Base-by-base conservation (phyloP, 2,113 vertebrate genomes). In the Channa maculata region DNA sequence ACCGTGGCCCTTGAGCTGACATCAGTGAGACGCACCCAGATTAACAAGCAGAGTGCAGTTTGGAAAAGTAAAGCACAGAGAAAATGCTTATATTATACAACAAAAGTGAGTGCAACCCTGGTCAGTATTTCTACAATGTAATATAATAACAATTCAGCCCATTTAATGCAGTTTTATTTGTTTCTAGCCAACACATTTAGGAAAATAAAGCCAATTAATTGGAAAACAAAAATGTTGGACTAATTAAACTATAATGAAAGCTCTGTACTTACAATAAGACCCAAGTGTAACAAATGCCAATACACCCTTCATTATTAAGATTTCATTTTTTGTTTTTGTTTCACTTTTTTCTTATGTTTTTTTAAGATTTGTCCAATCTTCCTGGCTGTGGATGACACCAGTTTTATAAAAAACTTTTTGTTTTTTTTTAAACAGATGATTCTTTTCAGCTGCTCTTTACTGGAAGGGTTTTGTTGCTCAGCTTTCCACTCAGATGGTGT, bases 1-100 rank as follows among this genome's bases (percentile, higher is more conserved):
- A 91, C 90, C 86, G 37, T 82, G 77, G 72, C 55, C 48, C 59
- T 6, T 51, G 67, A 80, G 52, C 54, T 67, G 86, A 79, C 83
- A 80, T 78, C 65, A 61, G 62, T 83, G 34, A 39, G 70, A 41
- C 3, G 11, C 68, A 71, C 71, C n/a, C 50, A 71, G 43, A 66
- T 80, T 65, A 58, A 65, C 50, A 71, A 52, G 71, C 33, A 0
- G 44, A 45, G 24, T 52, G 70, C 71, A 52, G 62, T 82, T 15
- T 76, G 75, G 45, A 59, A 73, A 77, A 64, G 64, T 77, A 62
- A 80, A 83, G 51, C 38, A 3, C 46, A 37, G 33, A 54, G 51
- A 50, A n/a, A 34, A 7, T 69, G 50, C 66, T 38, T 49, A 43
- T 4, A 41, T 41, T 7, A 41, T 24, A 24, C 24, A 24, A 24